A percentile compares a stretch with the other conserved stretches of the same genome.
phyloP scores from a whole-genome alignment of 2,113 vertebrate genomes.

The Stigmatopora argus region DNA sequence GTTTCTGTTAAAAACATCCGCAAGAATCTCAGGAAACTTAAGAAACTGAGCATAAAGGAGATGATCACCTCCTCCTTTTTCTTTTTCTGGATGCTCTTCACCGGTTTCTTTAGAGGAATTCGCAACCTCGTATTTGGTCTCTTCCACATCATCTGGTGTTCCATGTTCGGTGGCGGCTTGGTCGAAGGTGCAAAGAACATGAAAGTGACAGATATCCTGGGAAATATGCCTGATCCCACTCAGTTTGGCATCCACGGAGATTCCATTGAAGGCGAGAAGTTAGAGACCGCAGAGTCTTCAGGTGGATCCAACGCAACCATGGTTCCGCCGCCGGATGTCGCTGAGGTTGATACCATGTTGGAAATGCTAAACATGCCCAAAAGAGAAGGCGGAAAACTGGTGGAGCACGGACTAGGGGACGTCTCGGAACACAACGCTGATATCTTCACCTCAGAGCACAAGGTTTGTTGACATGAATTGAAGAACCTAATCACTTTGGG shows the following conservation, averaged over 20 bases:
- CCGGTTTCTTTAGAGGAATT: conserved; percentile 82
- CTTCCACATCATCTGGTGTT: conserved; percentile 90
- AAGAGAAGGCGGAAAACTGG: conserved; percentile 83
- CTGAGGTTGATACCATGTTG: conserved; percentile 76
- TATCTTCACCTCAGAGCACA: conserved; percentile 65
- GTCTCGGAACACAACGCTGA: conserved; percentile 74
- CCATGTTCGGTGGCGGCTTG: conserved; percentile 92
- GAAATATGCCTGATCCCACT: conserved; percentile 97
- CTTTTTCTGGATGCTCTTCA: conserved; percentile 88
- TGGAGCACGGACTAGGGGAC: conserved; percentile 87
- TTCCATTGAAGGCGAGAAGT: conserved; percentile 78
- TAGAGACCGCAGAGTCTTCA: conserved; percentile 73
- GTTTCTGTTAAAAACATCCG: conserved; percentile 78
- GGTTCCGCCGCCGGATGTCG: conserved; percentile 72
- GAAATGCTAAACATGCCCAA: conserved; percentile 81
- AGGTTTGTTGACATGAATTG: conserved; percentile 68
- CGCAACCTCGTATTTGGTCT: conserved; percentile 83
- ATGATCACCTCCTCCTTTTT: conserved; percentile 84
- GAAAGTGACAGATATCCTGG: conserved; percentile 94
- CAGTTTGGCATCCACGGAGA: conserved; percentile 96
- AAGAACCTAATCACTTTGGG: not conserved
- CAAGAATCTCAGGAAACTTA: conserved; percentile 84
- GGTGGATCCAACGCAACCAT: conserved; percentile 71
- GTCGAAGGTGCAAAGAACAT: conserved; percentile 98
- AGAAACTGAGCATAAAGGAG: conserved; percentile 84